Evolutionary conservation across 1,140 invertebrate species (phyloP), one percentile per base, ranked within the genome.

Genomic region (Linepithema humile): DNA sequence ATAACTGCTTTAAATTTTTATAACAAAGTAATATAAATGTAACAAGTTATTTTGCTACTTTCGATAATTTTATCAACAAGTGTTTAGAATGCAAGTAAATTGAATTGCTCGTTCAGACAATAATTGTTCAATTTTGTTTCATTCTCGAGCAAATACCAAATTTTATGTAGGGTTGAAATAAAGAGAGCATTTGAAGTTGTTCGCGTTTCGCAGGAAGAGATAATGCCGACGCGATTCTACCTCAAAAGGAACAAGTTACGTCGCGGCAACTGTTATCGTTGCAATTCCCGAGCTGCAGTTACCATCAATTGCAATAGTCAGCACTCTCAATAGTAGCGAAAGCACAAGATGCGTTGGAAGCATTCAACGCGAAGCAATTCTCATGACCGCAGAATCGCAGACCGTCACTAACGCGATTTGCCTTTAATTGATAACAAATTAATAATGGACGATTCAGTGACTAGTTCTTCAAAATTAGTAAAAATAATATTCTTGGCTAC

Each of bases 221-320:
- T 55, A 80, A 69, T 29, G n/a, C 17, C 35, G 26, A 55, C 10
- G 23, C n/a, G 64, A 57, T 57, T 55, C 38, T 35, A 43, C 6
- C 26, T 65, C 40, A 12, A n/a, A 40, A 70, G 17, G n/a, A 23
- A 40, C 62, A 70, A 78, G 32, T 53, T 77, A 65, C 60, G 1
- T 69, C 45, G 45, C 45, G 65, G 4, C 43, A 40, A 55, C 35
- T 78, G 64, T 70, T 80, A 80, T 80, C 64, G 75, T 48, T 70
- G 64, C 64, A 23, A 80, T 70, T 69, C 75, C 38, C 75, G 70
- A 80, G 75, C 23, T 78, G 62, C 59, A 78, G 60, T 80, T 80
- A 80, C 26, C 64, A 57, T 80, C 64, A 80, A 80, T 70, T 80
- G 75, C 35, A 59, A 70, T 70, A 80, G 50, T 80, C 75, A 80